Conservation (phyloP, 2,797 vertebrate genomes). For the Melanogrammus aeglefinus region DNA sequence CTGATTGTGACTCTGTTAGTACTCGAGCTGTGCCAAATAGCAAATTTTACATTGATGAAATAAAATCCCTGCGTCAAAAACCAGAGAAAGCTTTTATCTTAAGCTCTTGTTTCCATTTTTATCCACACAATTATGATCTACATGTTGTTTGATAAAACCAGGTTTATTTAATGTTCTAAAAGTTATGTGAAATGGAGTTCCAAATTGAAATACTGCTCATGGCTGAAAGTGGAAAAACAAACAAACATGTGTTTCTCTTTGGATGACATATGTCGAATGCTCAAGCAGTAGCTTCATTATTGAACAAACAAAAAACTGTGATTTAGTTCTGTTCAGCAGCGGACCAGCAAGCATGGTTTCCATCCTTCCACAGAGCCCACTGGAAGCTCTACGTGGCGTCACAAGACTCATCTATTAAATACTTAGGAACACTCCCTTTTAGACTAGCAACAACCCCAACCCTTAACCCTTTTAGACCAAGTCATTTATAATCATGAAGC, state of each 20-base stretch:
- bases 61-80: not conserved
- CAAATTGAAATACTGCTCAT: not conserved
- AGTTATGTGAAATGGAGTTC: not conserved
- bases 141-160: not conserved
- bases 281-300: too few relatives aligned
- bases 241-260: slow-evolving; percentile 2
- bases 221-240: not conserved
- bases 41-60: not conserved
- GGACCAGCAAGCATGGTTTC: not conserved
- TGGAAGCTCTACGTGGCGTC: not conserved
- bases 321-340: not conserved
- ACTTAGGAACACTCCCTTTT: not conserved
- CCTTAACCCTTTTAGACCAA: too few relatives aligned
- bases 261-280: not conserved
- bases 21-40: not conserved
- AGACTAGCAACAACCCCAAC: too few relatives aligned
- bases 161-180: not conserved
- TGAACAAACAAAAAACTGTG: not conserved
- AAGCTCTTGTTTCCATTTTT: too few relatives aligned
- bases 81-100: not conserved
- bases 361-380: not conserved
- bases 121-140: too few relatives aligned
- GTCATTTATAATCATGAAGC: too few relatives aligned
- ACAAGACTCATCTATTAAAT: not conserved
- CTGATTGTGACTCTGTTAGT: not conserved